phyloP scores from a whole-genome alignment of 2,797 vertebrate genomes.

The Sphenopsis melanotis region DNA sequence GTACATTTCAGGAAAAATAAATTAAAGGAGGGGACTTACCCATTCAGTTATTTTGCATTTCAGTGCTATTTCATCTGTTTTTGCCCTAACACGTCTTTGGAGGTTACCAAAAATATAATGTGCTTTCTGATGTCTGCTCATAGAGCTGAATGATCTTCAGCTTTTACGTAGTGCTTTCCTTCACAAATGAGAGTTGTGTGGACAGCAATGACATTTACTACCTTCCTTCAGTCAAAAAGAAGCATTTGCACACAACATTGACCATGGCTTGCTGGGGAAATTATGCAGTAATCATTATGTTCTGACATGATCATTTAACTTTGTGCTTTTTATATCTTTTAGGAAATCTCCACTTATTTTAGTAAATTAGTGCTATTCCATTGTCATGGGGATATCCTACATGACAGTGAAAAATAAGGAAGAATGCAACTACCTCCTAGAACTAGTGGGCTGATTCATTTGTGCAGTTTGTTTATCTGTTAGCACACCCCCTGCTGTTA shows the following conservation, averaged over 20 bases:
- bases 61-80: background rate
- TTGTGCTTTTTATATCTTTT: background rate
- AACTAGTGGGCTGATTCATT: background rate
- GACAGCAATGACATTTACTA: background rate
- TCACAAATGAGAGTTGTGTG: background rate
- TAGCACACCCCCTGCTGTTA: background rate
- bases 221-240: background rate
- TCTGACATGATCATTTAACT: background rate
- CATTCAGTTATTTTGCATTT: background rate
- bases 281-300: background rate
- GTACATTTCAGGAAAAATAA: background rate
- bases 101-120: background rate
- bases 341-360: background rate
- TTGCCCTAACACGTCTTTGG: background rate
- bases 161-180: background rate
- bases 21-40: background rate
- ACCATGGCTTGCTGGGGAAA: background rate
- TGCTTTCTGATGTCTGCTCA: background rate
- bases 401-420: background rate
- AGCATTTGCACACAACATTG: background rate
- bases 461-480: background rate
- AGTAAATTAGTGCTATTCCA: background rate
- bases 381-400: background rate
- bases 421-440: background rate
- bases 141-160: background rate